These are phyloP conservation scores for Macrostomum cliftonense DNA, from an alignment of 2,888 invertebrate genomes.

Conservation along the genomic window DNA sequence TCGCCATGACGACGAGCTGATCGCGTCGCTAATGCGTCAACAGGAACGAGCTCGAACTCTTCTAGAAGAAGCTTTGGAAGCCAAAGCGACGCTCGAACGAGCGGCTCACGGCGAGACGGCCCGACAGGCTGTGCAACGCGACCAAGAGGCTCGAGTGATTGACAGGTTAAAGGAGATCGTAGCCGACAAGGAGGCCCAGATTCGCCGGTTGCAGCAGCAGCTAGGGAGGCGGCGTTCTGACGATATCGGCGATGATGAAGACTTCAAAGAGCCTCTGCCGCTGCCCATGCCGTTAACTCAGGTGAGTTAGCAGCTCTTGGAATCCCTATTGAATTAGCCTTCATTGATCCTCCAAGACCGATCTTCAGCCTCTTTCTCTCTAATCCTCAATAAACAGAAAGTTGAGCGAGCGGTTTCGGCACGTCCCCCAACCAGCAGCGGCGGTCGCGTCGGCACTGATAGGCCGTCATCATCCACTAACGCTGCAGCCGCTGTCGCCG, in stretches of 20 bases:
- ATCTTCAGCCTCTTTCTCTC: too few species aligned
- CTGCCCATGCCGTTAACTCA: too few species aligned
- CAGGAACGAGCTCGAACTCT: neutral
- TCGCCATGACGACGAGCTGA: conserved; percentile 36
- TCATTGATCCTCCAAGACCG: too few species aligned
- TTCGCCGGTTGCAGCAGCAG: conserved; percentile 25
- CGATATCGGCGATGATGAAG: neutral
- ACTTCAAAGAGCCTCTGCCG: too few species aligned
- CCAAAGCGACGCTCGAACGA: neutral
- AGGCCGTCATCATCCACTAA: too few species aligned
- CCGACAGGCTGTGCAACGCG: conserved; percentile 18
- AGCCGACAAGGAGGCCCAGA: conserved; percentile 26
- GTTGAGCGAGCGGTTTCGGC: neutral
- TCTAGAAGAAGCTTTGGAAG: neutral
- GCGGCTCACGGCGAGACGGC: neutral
- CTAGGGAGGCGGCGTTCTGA: conserved; percentile 9
- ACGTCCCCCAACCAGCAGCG: neutral
- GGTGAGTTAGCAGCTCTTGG: too few species aligned
- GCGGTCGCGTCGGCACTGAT: neutral
- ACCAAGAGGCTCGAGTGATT: conserved; percentile 28
- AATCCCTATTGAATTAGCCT: too few species aligned
- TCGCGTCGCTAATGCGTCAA: conserved; percentile 26
- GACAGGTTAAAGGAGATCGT: conserved; percentile 31
- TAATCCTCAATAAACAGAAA: too few species aligned
- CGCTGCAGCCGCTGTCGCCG: neutral